Conservation (phyloP, 1,140 invertebrate genomes). For the Homarus americanus region DNA sequence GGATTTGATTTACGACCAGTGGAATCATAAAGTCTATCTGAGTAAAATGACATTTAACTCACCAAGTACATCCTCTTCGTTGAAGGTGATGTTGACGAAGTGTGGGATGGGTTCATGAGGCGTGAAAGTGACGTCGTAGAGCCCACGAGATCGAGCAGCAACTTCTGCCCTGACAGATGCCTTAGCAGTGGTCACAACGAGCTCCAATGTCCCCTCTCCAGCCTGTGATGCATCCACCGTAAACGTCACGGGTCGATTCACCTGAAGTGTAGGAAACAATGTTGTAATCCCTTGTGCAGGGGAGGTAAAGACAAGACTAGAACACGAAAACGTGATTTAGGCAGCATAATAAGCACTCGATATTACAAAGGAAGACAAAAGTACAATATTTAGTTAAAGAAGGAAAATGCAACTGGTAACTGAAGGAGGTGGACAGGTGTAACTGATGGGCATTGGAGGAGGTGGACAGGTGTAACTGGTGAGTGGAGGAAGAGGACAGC, state of each 20-base stretch:
- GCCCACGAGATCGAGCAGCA: slow-evolving; percentile 91
- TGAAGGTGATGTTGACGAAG: slow-evolving; percentile 97
- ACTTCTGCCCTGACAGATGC: slow-evolving; percentile 83
- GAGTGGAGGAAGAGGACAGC: too few relatives aligned
- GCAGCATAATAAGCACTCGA: too few relatives aligned
- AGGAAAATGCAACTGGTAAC: not conserved
- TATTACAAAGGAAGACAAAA: too few relatives aligned
- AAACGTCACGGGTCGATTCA: slow-evolving; percentile 92
- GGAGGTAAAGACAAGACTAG: not conserved
- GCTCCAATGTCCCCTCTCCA: slow-evolving; percentile 95
- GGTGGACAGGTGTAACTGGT: not conserved
- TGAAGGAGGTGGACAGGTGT: not conserved
- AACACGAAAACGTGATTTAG: not conserved
- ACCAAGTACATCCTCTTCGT: slow-evolving; percentile 93
- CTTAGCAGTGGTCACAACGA: slow-evolving; percentile 94
- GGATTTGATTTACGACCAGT: too few relatives aligned
- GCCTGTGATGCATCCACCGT: slow-evolving; percentile 97
- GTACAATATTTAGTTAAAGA: not conserved
- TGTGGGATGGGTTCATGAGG: slow-evolving; percentile 93
- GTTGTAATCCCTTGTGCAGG: not conserved
- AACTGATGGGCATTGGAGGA: not conserved
- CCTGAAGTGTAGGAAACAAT: slow-evolving; percentile 75
- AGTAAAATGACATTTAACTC: slow-evolving; percentile 41
- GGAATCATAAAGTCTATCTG: not conserved
- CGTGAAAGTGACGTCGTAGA: slow-evolving; percentile 98